Evolutionary conservation across 2,113 vertebrate species (phyloP).

Genomic region (Thalassarche chlororhynchos): DNA sequence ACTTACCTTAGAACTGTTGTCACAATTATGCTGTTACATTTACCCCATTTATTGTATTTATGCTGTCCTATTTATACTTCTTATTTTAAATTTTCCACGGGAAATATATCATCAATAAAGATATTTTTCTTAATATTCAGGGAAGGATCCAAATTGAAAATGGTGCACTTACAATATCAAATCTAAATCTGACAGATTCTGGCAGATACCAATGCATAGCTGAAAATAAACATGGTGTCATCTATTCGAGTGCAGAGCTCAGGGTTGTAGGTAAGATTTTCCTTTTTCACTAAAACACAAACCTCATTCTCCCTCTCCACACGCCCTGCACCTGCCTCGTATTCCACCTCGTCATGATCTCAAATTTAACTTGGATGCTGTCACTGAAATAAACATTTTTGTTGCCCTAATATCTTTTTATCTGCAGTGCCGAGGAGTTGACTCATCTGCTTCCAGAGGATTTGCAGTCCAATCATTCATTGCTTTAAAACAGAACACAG

Average conservation of each 20-base stretch:
- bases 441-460: background rate
- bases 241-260: constrained; percentile 91
- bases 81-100: constrained; percentile 31
- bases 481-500: background rate
- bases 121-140: constrained; percentile 80
- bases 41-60: background rate
- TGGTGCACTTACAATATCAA: constrained; percentile 87
- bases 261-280: constrained; percentile 89
- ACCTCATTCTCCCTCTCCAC: background rate
- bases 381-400: background rate
- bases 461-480: background rate
- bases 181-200: constrained; percentile 89
- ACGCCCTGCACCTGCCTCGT: background rate
- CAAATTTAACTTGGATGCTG: background rate
- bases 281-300: background rate
- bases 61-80: background rate
- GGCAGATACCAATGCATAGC: constrained; percentile 97
- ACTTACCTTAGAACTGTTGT: background rate
- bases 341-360: background rate
- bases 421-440: background rate
- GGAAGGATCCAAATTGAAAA: constrained; percentile 92
- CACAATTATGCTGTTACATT: background rate
- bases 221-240: constrained; percentile 94
- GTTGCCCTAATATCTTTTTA: background rate
- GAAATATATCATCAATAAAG: constrained; percentile 55